Conservation (phyloP, 2,113 vertebrate genomes). For the Hypanus sabinus region DNA sequence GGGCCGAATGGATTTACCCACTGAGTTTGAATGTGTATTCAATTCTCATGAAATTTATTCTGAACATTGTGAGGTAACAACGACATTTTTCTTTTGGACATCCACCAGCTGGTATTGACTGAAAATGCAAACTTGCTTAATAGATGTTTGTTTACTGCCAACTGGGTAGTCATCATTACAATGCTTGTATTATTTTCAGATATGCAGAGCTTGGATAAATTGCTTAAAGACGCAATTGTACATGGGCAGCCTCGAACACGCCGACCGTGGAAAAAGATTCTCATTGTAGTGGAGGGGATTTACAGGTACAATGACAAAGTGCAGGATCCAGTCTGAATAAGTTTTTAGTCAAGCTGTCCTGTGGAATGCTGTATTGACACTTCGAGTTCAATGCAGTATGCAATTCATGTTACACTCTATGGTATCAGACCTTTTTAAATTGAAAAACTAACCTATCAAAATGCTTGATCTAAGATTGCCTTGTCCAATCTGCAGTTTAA, state of each 20-base stretch:
- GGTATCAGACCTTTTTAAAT: neutral
- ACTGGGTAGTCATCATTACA: neutral
- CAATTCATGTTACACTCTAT: neutral
- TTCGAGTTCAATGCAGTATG: neutral
- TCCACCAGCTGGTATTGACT: neutral
- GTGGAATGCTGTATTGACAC: neutral
- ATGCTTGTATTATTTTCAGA: conserved; percentile 60
- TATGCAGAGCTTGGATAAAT: conserved; percentile 95
- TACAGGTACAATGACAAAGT: conserved; percentile 70
- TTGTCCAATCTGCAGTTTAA: neutral
- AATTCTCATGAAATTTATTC: neutral
- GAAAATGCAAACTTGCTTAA: neutral
- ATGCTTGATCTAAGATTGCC: neutral
- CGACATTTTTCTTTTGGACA: neutral
- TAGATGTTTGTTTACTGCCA: conserved; percentile 14
- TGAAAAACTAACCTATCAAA: neutral
- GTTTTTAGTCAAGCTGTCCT: neutral
- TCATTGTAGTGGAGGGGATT: conserved; percentile 92
- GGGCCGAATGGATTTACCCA: neutral
- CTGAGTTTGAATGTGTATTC: neutral
- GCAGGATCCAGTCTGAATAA: neutral
- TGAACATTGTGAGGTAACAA: neutral
- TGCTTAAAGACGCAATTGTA: conserved; percentile 88
- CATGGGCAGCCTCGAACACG: conserved; percentile 90
- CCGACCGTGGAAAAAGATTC: conserved; percentile 96